A percentile compares a stretch with the other conserved stretches of the same genome.
Conservation (phyloP, 2,888 invertebrate species). For the Eupithecia tripunctaria region DNA sequence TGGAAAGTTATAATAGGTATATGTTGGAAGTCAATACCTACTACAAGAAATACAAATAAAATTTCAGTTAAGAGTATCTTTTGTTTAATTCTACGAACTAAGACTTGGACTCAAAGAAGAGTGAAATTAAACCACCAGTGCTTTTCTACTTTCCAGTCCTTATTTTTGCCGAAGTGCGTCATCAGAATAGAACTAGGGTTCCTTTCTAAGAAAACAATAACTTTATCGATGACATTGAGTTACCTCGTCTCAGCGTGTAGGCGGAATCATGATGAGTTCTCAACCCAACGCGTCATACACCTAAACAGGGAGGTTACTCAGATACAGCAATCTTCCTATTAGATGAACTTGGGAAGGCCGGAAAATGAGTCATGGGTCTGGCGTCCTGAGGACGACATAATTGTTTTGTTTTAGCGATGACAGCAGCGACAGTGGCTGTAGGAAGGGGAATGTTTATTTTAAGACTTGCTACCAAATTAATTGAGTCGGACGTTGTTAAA, state of each 20-base stretch:
- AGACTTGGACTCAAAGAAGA: too few species aligned
- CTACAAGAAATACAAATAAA: too few species aligned
- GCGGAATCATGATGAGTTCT: neutral
- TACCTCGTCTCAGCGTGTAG: neutral
- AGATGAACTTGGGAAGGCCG: conserved; percentile 33
- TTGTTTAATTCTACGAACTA: too few species aligned
- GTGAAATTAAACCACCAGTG: too few species aligned
- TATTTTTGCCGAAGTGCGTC: too few species aligned
- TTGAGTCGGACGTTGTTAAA: neutral
- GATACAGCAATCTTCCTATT: conserved; percentile 34
- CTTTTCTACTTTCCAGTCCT: too few species aligned
- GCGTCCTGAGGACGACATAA: conserved; percentile 8
- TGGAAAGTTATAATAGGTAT: too few species aligned
- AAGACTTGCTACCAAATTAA: neutral
- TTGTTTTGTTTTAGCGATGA: conserved; percentile 30
- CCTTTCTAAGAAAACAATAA: neutral
- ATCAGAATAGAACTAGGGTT: too few species aligned
- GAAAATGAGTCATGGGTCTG: conserved; percentile 28
- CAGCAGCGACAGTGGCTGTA: neutral
- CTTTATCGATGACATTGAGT: neutral
- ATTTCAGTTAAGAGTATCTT: too few species aligned
- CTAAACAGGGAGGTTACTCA: conserved; percentile 24
- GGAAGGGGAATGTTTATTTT: neutral
- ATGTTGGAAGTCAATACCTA: too few species aligned
- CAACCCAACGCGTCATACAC: conserved; percentile 16